Base-by-base conservation (phyloP, 2,113 vertebrate genomes). In the Chaetodon trifascialis region DNA sequence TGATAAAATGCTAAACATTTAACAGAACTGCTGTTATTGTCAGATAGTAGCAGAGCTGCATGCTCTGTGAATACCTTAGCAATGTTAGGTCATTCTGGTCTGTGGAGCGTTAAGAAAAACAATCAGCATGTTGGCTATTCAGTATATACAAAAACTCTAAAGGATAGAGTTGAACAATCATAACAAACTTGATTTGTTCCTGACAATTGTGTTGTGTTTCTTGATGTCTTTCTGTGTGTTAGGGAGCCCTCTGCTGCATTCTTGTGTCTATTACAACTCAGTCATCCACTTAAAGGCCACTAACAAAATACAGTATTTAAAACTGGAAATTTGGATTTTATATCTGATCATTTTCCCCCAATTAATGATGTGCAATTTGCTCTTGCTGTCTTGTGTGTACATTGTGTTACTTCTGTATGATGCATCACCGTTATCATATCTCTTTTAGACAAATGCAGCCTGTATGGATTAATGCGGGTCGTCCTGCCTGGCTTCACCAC, bases 241-340 rank as follows among this genome's bases (percentile, higher is more conserved):
- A 23, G 4, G 71, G 60, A 2, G 51, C 65, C 70, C 19, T 68
- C 77, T 86, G 65, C 66, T 86, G 81, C 6, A 17, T 34, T 47
- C 4, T 72, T 79, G 6, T 63, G 54, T 17, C 54, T 1, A 76
- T 72, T 70, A 79, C 81, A 79, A 3, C 15, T 5, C 42, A 19
- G 34, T 70, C 19, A 55, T 6, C 1, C 6, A 25, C 11, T 64
- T 42, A 67, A 1, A 55, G 34, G 14, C 21, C 34, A n/a, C 12
- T 4, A n/a, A 40, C 38, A 47, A 30, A 60, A n/a, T 12, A 44
- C 6, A 38, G 23, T 17, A 58, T 58, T 58, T 66, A 30, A 67
- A 10, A 25, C 11, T 21, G 36, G 16, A 47, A n/a, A 58, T 77
- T 7, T 51, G 21, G 6, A 8, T 34, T 4, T 30, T 62, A 2